Percentiles rank a stretch among this genome's conserved stretches.
phyloP scores from a whole-genome alignment of 2,888 invertebrate species.

The Coleophora flavipennella region DNA sequence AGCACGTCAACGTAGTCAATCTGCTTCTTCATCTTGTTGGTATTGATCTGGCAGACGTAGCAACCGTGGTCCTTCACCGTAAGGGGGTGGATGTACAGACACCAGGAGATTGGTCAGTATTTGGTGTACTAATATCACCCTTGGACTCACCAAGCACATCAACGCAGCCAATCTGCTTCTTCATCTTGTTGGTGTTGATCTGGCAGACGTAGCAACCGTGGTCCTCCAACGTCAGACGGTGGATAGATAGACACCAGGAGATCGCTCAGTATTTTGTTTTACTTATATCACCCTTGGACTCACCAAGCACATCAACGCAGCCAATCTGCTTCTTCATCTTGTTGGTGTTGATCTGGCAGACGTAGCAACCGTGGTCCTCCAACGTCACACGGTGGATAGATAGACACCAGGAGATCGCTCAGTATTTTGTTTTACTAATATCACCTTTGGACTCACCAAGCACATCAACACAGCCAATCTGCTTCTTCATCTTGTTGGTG shows the following conservation, averaged over 20 bases:
- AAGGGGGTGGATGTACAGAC: constrained; percentile 79
- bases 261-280: constrained; percentile 78
- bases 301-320: constrained; percentile 84
- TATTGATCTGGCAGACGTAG: constrained; percentile 88
- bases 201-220: constrained; percentile 89
- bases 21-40: constrained; percentile 83
- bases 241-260: constrained; percentile 82
- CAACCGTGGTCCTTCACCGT: constrained; percentile 83
- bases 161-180: constrained; percentile 82
- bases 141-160: constrained; percentile 81
- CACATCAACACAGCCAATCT: constrained; percentile 83
- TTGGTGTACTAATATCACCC: too few species aligned
- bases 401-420: constrained; percentile 80
- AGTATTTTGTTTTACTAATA: too few species aligned
- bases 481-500: constrained; percentile 83
- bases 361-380: constrained; percentile 83
- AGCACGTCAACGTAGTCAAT: constrained; percentile 84
- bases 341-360: constrained; percentile 85
- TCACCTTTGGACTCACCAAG: constrained; percentile 77
- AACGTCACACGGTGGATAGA: constrained; percentile 81
- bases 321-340: constrained; percentile 85
- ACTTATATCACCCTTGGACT: too few species aligned
- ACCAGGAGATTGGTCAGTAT: constrained; percentile 81
- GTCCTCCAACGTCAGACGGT: constrained; percentile 80
- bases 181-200: constrained; percentile 84